Evolutionary conservation across 2,797 vertebrate genomes (phyloP), one percentile per base, ranked within the genome.

Genomic region (Dallia pectoralis): DNA sequence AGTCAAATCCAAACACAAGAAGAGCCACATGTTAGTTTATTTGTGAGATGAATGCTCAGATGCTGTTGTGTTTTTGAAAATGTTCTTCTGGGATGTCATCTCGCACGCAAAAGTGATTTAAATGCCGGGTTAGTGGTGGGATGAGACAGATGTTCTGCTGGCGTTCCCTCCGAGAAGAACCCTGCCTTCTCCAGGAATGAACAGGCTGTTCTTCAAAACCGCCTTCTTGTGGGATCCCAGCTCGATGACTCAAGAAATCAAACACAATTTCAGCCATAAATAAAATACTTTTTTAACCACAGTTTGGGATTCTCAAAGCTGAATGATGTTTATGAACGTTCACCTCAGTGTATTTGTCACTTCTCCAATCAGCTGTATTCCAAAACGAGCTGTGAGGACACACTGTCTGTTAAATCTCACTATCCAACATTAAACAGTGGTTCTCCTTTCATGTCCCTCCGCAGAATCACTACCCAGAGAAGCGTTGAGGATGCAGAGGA

Each of bases 401-500:
- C 53, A 59, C 12, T 59, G 25, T 59, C 12, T 59, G 12, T 25
- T 11, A 59, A 59, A 25, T 59, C 4, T 4, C 11, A 59, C 53
- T 22, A 25, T 59, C 11, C 51, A 6, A 6, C 40, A 59, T 59
- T 4, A 49, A 74, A 83, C 68, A 14, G 27, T 4, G 1, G 1
- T 1, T 6, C 16, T n/a, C 72, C 0, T 19, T 69, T 16, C 3
- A n/a, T 47, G 22, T 56, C 18, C 27, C 48, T 65, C 29, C 9
- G n/a, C 76, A 90, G 89, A 81, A 89, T 97, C 77, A 95, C 94
- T 0, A 86, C 96, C 0, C 96, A 96, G 88, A 92, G 96, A 92
- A 96, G 94, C 1, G 88, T 94, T 29, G 97, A 99, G 76, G 96
- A 97, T 0, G 93, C 95, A 0, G 96, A 97, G 80, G 97, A 97